These are phyloP conservation scores for Morpho achilles DNA, from an alignment of 2,888 invertebrate genomes.

Conservation along the genomic window DNA sequence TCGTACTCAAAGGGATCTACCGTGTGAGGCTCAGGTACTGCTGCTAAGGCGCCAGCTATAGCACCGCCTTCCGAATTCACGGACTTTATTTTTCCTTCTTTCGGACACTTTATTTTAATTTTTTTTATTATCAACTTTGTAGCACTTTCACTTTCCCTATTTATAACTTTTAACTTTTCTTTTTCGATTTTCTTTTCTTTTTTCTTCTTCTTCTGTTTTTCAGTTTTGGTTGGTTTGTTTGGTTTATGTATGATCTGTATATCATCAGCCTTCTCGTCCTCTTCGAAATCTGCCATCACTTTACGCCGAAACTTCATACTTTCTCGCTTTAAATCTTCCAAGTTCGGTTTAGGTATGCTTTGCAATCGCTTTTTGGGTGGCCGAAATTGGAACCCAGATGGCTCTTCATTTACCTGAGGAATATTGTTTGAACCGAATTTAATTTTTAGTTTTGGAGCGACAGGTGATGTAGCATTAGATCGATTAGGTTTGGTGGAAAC, in stretches of 20 bases:
- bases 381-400: slow-evolving; percentile 74
- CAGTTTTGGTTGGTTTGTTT: slow-evolving; percentile 57
- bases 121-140: slow-evolving; percentile 89
- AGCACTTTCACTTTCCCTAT: slow-evolving; percentile 78
- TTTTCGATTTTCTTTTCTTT: slow-evolving; percentile 78
- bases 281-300: slow-evolving; percentile 91
- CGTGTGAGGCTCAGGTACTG: slow-evolving; percentile 43
- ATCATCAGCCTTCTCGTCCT: slow-evolving; percentile 74
- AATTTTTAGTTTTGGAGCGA: slow-evolving; percentile 87
- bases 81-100: slow-evolving; percentile 54
- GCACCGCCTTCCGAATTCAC: slow-evolving; percentile 40
- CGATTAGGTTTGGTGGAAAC: slow-evolving; percentile 45
- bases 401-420: slow-evolving; percentile 72
- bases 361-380: slow-evolving; percentile 91
- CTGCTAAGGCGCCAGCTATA: slow-evolving; percentile 40
- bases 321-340: slow-evolving; percentile 89
- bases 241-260: slow-evolving; percentile 55
- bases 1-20: slow-evolving; percentile 71
- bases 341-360: slow-evolving; percentile 82
- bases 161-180: slow-evolving; percentile 72
- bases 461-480: slow-evolving; percentile 43
- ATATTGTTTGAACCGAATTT: slow-evolving; percentile 83
- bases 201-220: slow-evolving; percentile 69
- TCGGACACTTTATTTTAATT: slow-evolving; percentile 83
- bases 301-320: slow-evolving; percentile 92